Evolutionary conservation across 2,888 invertebrate species (phyloP), one percentile per base, ranked within the genome.

Genomic region (Azorinus chamasolen): DNA sequence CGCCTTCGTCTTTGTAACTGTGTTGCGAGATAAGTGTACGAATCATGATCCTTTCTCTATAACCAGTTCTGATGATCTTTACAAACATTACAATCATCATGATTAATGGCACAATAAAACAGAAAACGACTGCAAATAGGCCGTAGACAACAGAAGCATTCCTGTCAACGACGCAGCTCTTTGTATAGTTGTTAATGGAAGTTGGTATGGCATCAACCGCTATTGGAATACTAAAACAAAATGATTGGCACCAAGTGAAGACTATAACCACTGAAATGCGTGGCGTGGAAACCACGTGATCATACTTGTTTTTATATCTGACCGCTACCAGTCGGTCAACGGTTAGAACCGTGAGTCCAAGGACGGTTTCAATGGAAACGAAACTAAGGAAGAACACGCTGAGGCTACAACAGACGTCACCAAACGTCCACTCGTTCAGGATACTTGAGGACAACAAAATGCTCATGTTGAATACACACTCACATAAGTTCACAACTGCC

Each of bases 391-490:
- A 83, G 63, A 88, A 90, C 3, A 88, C 83, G 66, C 90, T 89
- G 18, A 89, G 46, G 14, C 79, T 77, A 59, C 92, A 92, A 27
- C 88, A 66, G 8, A 77, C 25, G 1, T 76, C 72, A 6, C 87
- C 88, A 54, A 87, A 87, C 5, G 77, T 81, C 90, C 90, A 91
- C 24, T 80, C 76, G 18, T 79, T 79, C 5, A 83, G 66, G 18
- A 88, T 76, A 14, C 87, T 87, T 5, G 88, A 82, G 3, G 87
- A 85, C 18, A 91, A 71, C 0, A 90, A 77, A 6, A 92, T 61
- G 0, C 90, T 79, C 88, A 91, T 88, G 68, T 90, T 91, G 24
- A 87, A 65, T 12, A 88, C 45, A 71, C 89, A 87, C 68, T 91
- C 89, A 22, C 88, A 70, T 1, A 91, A 69, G 51, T 90, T 90